Evolutionary conservation across 2,113 vertebrate species (phyloP), one percentile per base, ranked within the genome.

Genomic region (Tetraodon nigroviridis): DNA sequence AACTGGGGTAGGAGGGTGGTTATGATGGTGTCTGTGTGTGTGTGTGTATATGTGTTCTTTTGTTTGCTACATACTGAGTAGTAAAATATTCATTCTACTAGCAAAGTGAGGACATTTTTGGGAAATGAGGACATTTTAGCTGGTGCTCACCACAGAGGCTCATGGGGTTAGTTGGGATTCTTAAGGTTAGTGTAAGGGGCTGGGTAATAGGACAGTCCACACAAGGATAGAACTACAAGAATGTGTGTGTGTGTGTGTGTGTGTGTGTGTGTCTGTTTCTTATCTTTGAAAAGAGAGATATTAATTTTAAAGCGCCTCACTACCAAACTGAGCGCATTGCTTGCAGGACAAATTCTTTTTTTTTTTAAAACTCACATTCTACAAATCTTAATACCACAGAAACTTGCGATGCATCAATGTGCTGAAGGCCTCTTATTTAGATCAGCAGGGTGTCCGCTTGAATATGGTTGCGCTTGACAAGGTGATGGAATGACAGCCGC

Each of bases 401-500:
- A 85, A 82, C 69, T 69, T 75, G 77, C 82, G 80, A 82, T 87
- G 77, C 77, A 83, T 86, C 85, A 86, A 70, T 86, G 77, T 78
- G 55, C 62, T 11, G 64, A 62, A 64, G 73, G 75, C 69, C 81
- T 85, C 76, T 83, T 85, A 84, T 86, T 86, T 75, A 78, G 79
- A 88, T 82, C 82, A 84, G 84, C 80, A 73, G 83, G 84, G 69
- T 77, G 81, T 84, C 80, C 85, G 77, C 67, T 81, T 69, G 69
- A 80, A 79, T 88, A 77, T 74, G 80, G 83, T 79, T 58, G 32
- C 61, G 73, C 78, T 74, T 86, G 87, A 88, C 82, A 80, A 81
- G 75, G 75, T 82, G 83, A 83, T 84, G 79, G 85, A 88, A 84
- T 88, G 83, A 84, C 79, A 87, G 78, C 52, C 59, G 58, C 77